phyloP scores from a whole-genome alignment of 1,140 invertebrate genomes.

The Neotoxoptera formosana region DNA sequence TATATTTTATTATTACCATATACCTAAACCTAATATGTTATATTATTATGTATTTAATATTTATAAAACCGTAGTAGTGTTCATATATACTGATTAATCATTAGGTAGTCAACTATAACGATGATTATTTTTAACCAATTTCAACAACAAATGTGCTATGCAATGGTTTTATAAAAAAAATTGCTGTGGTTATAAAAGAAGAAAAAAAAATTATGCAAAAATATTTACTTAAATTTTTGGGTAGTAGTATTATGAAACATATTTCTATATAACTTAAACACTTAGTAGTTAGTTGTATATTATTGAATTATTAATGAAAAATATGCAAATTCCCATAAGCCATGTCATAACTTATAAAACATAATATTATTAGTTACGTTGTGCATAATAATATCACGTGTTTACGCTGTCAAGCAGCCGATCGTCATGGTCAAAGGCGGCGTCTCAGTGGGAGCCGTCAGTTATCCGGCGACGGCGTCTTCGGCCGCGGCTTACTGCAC shows the following conservation, averaged over 20 bases:
- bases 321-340: not conserved
- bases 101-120: no score
- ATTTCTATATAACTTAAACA: not conserved
- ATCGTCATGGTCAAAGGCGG: slow-evolving; percentile 32
- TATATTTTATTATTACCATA: no score
- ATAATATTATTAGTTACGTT: not conserved
- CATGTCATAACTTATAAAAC: not conserved
- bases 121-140: no score
- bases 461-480: not conserved
- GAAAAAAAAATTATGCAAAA: not conserved
- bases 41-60: no score
- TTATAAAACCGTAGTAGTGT: no score
- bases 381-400: not conserved
- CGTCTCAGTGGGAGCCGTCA: not conserved
- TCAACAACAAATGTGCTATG: no score
- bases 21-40: no score
- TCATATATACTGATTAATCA: no score
- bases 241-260: not conserved
- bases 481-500: slow-evolving; percentile 32
- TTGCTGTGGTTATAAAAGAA: not conserved
- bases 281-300: not conserved
- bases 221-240: not conserved
- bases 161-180: not conserved
- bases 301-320: slow-evolving; percentile 6
- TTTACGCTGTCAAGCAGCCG: not conserved